phyloP scores from a whole-genome alignment of 2,888 invertebrate species.

The Zhengitettix transpicula region DNA sequence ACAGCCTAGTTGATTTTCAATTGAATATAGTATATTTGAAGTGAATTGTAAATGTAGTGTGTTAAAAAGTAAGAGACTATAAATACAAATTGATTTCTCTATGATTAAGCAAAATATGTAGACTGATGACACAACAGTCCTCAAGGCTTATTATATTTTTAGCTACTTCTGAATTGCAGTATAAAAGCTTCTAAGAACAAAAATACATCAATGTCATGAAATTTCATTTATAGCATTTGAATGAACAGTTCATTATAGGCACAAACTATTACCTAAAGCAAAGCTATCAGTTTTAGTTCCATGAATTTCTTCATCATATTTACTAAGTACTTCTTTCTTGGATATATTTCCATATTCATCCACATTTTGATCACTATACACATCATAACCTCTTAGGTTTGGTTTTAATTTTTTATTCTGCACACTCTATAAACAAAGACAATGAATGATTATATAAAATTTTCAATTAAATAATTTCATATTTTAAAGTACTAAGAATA shows the following conservation, averaged over 20 bases:
- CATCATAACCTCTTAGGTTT: slow-evolving; percentile 54
- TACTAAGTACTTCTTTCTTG: slow-evolving; percentile 55
- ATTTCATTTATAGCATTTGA: neutral
- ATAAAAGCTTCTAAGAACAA: too few species aligned
- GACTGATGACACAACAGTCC: too few species aligned
- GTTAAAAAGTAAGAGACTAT: too few species aligned
- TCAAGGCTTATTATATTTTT: too few species aligned
- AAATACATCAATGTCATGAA: too few species aligned
- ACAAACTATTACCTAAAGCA: slow-evolving; percentile 48
- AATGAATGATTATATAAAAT: neutral
- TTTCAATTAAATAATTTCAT: neutral
- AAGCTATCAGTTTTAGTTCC: slow-evolving; percentile 54
- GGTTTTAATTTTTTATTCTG: slow-evolving; percentile 69
- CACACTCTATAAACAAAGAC: slow-evolving; percentile 41
- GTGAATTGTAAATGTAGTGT: too few species aligned
- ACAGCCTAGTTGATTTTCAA: too few species aligned
- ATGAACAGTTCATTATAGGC: slow-evolving; percentile 17
- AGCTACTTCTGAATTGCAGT: too few species aligned
- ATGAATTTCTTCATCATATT: slow-evolving; percentile 90
- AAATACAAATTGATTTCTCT: neutral
- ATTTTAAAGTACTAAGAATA: neutral
- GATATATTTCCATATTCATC: slow-evolving; percentile 34
- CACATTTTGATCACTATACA: slow-evolving; percentile 58
- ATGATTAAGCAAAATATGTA: neutral
- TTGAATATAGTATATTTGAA: too few species aligned